phyloP scores from a whole-genome alignment of 30 jellyfish, hydroid and myxozoan species.

The Rhopilema esculentum region DNA sequence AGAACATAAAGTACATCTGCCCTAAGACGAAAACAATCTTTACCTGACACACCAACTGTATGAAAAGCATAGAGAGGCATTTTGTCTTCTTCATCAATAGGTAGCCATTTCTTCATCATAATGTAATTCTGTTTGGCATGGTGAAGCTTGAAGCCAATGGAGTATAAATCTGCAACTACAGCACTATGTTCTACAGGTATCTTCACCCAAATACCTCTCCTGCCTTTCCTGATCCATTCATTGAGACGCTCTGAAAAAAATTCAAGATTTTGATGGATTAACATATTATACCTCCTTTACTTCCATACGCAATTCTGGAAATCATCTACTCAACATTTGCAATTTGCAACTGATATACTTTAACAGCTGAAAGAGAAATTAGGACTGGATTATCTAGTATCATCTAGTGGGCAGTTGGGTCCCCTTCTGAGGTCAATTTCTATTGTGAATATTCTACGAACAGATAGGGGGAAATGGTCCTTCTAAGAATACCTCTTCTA shows the following conservation, averaged over 20 bases:
- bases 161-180: constrained; percentile 21
- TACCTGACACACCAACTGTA: constrained; percentile 96
- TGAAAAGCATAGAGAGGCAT: constrained; percentile 87
- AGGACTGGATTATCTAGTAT: no score
- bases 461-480: no score
- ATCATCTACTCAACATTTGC: not conserved
- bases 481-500: no score
- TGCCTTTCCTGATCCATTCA: constrained; percentile 34
- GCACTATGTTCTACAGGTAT: constrained; percentile 59
- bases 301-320: not conserved
- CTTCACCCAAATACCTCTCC: constrained; percentile 56
- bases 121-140: constrained; percentile 79
- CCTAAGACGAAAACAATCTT: not conserved
- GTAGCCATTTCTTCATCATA: constrained; percentile 83
- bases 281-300: not conserved
- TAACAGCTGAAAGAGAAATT: no score
- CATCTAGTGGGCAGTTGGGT: no score
- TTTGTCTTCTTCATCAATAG: constrained; percentile 55
- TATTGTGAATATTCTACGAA: no score
- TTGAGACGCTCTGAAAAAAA: constrained; percentile 30
- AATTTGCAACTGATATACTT: no score
- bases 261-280: no score
- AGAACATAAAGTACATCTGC: not conserved
- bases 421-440: no score
- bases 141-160: constrained; percentile 77